phyloP scores from a whole-genome alignment of 1,140 invertebrate genomes.

The Dendroctonus ponderosae region DNA sequence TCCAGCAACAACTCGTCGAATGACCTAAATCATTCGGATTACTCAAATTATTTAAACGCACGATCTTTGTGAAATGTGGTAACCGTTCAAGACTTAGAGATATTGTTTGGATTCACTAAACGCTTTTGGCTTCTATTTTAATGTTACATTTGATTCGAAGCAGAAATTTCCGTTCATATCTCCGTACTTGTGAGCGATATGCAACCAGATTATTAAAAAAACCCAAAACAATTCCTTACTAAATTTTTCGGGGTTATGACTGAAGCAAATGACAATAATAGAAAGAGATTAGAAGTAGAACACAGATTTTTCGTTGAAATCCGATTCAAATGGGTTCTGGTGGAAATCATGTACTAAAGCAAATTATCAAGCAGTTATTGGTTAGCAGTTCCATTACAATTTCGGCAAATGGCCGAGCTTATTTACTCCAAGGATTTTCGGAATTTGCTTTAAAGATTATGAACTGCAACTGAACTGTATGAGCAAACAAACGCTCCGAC shows the following conservation, averaged over 20 bases:
- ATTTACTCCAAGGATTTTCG: constrained; percentile 21
- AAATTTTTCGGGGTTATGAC: too few relatives aligned
- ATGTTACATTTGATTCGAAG: constrained; percentile 9
- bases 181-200: too few relatives aligned
- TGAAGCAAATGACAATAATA: too few relatives aligned
- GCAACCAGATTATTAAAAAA: too few relatives aligned
- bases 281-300: background rate
- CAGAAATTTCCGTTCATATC: too few relatives aligned
- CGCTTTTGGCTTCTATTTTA: constrained; percentile 19
- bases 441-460: constrained; percentile 28
- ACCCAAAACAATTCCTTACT: too few relatives aligned
- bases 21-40: constrained; percentile 31
- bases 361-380: constrained; percentile 11
- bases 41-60: constrained; percentile 33
- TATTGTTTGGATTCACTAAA: constrained; percentile 20
- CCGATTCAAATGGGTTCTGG: background rate
- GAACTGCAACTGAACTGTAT: constrained; percentile 18
- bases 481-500: constrained; percentile 20
- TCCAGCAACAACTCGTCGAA: constrained; percentile 29
- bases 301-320: too few relatives aligned
- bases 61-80: constrained; percentile 32
- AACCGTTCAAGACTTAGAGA: constrained; percentile 21
- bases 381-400: constrained; percentile 21
- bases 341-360: constrained; percentile 3
- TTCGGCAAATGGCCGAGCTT: constrained; percentile 16